Evolutionary conservation across 1,140 invertebrate species (phyloP).

Genomic region (Ladona fulva): DNA sequence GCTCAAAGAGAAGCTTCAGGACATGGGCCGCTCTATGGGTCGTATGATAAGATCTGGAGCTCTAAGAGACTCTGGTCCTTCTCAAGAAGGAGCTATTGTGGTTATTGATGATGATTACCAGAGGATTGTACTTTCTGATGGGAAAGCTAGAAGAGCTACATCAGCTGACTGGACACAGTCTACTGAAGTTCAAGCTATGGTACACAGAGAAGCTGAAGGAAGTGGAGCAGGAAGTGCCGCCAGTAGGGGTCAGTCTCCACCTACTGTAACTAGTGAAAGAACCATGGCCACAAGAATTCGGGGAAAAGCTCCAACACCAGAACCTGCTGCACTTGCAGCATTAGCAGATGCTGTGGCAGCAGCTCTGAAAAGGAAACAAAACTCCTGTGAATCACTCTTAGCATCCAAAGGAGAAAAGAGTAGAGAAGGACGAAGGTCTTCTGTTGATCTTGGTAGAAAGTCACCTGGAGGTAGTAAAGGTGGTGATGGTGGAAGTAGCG

Average conservation of each 20-base stretch:
- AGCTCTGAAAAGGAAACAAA: conserved; percentile 23
- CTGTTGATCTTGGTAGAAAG: conserved; percentile 24
- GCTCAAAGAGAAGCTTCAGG: conserved; percentile 39
- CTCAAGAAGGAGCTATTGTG: neutral
- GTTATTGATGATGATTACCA: conserved; percentile 48
- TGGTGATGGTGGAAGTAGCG: conserved; percentile 30
- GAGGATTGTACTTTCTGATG: conserved; percentile 46
- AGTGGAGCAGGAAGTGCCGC: neutral
- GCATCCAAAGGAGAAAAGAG: conserved; percentile 21
- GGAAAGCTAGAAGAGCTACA: conserved; percentile 22
- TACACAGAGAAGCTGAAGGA: neutral
- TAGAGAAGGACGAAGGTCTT: conserved; percentile 14
- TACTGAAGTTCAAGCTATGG: neutral
- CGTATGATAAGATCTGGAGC: conserved; percentile 19
- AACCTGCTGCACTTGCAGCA: neutral
- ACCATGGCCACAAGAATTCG: conserved; percentile 10
- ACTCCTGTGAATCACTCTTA: conserved; percentile 29
- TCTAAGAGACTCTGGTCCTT: conserved; percentile 14
- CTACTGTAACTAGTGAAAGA: neutral
- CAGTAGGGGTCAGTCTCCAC: neutral
- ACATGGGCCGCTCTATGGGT: conserved; percentile 20
- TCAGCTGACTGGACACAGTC: neutral
- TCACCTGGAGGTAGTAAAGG: conserved; percentile 26
- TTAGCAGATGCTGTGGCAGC: conserved; percentile 7
- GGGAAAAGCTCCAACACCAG: conserved; percentile 18